These are phyloP conservation scores for Eurosta solidaginis DNA, from an alignment of 1,140 invertebrate species.

Conservation along the genomic window DNA sequence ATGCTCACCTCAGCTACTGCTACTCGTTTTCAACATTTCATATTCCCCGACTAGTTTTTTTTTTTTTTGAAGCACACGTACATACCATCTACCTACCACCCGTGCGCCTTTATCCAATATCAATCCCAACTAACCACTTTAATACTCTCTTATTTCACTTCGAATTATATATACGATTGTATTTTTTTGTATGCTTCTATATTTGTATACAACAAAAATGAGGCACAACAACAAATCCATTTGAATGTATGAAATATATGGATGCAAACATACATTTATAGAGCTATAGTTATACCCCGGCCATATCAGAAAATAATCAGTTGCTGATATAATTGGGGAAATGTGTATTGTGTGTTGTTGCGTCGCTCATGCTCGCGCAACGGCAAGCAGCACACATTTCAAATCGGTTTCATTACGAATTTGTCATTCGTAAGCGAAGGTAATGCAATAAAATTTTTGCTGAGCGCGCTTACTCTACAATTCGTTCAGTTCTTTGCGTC, in stretches of 20 bases:
- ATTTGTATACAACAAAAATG: not conserved
- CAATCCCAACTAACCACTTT: conserved; percentile 8
- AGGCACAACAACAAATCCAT: not conserved
- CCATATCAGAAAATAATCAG: conserved; percentile 16
- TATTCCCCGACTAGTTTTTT: not conserved
- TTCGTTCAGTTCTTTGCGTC: conserved; percentile 7
- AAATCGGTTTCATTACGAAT: conserved; percentile 59
- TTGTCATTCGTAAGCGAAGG: conserved; percentile 60
- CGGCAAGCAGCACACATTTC: conserved; percentile 51
- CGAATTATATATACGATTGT: conserved; percentile 35
- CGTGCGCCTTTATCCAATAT: not conserved
- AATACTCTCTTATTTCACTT: conserved; percentile 38
- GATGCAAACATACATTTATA: conserved; percentile 49
- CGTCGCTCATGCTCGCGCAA: conserved; percentile 46
- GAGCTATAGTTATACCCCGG: conserved; percentile 32
- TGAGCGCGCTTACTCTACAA: not conserved
- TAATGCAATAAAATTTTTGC: conserved; percentile 57
- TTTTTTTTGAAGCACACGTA: not conserved
- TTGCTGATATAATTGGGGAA: conserved; percentile 17
- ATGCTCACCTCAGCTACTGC: not conserved
- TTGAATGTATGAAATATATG: not conserved
- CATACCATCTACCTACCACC: not conserved
- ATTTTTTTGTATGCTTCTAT: no score
- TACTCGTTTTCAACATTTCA: not conserved
- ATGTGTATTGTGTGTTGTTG: conserved; percentile 34